A percentile compares a stretch with the other conserved stretches of the same genome.
phyloP scores from a whole-genome alignment of 2,113 vertebrate species.

The Australoheros scitulus region DNA sequence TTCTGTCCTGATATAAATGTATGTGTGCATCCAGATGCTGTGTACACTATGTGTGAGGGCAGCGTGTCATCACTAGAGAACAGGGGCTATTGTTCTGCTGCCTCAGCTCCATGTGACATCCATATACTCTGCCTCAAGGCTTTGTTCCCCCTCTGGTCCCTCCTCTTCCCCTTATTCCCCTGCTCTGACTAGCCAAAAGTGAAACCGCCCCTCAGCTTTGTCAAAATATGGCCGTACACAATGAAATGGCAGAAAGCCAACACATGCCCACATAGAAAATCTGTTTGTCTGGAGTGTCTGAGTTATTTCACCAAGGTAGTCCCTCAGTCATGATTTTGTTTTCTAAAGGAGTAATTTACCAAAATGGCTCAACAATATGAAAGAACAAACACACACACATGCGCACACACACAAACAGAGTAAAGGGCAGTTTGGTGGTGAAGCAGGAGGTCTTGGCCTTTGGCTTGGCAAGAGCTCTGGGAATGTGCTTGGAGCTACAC shows the following conservation, averaged over 20 bases:
- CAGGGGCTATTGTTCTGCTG: constrained; percentile 56
- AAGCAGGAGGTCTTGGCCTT: constrained; percentile 66
- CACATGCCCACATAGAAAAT: constrained; percentile 36
- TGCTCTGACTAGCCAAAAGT: constrained; percentile 28
- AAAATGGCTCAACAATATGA: not conserved
- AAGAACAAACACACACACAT: constrained; percentile 1
- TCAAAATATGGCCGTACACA: constrained; percentile 47
- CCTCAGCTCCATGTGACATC: constrained; percentile 58
- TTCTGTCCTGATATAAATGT: constrained; percentile 8
- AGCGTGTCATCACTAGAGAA: constrained; percentile 41
- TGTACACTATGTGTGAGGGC: constrained; percentile 30
- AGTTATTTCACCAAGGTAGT: constrained; percentile 3
- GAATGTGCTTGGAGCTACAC: constrained; percentile 64
- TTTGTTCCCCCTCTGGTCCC: constrained; percentile 53
- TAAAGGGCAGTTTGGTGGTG: constrained; percentile 39
- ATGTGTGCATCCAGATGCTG: constrained; percentile 40
- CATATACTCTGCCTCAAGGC: constrained; percentile 50
- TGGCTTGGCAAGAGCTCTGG: constrained; percentile 61
- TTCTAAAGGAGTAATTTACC: not conserved
- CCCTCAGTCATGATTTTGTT: not conserved
- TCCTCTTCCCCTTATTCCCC: constrained; percentile 27
- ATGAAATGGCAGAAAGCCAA: constrained; percentile 47
- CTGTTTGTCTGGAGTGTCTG: constrained; percentile 16
- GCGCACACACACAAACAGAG: not conserved
- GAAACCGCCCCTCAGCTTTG: constrained; percentile 33